Evolutionary conservation across 1,140 invertebrate species (phyloP).

Genomic region (Papilio glaucus): DNA sequence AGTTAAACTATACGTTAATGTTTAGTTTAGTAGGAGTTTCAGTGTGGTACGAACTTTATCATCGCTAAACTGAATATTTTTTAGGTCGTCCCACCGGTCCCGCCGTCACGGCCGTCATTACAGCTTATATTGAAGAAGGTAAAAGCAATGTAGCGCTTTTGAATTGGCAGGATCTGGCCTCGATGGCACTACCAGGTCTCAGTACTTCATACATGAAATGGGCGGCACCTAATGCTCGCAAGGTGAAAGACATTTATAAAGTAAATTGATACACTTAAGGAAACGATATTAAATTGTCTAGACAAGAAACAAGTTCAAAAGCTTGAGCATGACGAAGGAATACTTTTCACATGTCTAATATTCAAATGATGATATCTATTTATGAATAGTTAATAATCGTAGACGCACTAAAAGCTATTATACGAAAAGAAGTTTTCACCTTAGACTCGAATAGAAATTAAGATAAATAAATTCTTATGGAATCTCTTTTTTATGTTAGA

Average conservation of each 20-base stretch:
- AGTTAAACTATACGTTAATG: constrained; percentile 11
- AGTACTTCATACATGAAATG: constrained; percentile 66
- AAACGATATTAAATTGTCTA: constrained; percentile 11
- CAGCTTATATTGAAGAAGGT: constrained; percentile 58
- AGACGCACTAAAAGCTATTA: not conserved
- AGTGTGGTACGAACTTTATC: not conserved
- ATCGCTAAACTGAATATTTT: constrained; percentile 40
- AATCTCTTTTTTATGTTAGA: too few relatives aligned
- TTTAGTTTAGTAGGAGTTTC: not conserved
- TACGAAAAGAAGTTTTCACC: not conserved
- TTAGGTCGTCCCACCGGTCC: constrained; percentile 64
- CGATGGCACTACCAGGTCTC: constrained; percentile 49
- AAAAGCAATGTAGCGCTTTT: constrained; percentile 69
- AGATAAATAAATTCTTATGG: too few relatives aligned
- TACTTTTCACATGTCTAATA: constrained; percentile 8
- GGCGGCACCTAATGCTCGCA: constrained; percentile 69
- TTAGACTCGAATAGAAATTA: not conserved
- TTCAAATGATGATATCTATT: constrained; percentile 14
- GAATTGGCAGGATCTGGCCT: constrained; percentile 70
- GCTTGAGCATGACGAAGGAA: constrained; percentile 1
- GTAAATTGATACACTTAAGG: not conserved
- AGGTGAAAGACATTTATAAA: constrained; percentile 53
- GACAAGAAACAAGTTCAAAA: constrained; percentile 18
- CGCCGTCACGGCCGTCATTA: constrained; percentile 60
- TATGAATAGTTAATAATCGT: constrained; percentile 7